These are phyloP conservation scores for Crotophaga sulcirostris DNA, from an alignment of 2,113 vertebrate species.

Conservation along the genomic window DNA sequence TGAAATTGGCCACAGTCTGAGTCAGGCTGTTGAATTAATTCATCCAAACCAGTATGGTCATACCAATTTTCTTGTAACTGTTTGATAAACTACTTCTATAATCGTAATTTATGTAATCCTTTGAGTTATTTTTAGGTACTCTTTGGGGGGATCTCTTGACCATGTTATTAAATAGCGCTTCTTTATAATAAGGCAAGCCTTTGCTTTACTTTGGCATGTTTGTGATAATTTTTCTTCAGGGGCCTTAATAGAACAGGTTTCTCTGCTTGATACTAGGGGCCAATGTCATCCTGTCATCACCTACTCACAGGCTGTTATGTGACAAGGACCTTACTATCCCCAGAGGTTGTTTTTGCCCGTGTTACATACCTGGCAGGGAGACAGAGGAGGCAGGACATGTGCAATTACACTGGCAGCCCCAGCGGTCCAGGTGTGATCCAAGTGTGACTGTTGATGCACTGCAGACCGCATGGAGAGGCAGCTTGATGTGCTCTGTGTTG, in stretches of 20 bases:
- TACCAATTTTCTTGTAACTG: neutral
- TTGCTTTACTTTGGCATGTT: neutral
- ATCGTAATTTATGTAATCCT: neutral
- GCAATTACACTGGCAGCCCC: neutral
- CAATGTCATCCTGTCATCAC: neutral
- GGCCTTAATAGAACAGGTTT: neutral
- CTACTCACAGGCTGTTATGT: neutral
- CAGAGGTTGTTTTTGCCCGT: accelerated
- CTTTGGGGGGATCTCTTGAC: neutral
- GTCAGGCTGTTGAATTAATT: neutral
- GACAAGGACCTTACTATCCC: neutral
- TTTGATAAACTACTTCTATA: neutral
- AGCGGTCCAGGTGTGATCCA: neutral
- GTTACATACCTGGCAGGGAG: neutral
- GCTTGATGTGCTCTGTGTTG: neutral
- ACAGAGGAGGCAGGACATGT: neutral
- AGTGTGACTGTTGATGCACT: neutral
- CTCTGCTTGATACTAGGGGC: neutral
- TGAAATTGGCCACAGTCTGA: neutral
- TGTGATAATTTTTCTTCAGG: neutral
- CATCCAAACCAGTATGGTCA: neutral
- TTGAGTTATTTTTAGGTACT: conserved; percentile 34
- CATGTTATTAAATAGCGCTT: neutral
- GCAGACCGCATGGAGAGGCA: neutral
- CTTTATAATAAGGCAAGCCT: neutral